A percentile compares a stretch with the other conserved stretches of the same genome.
These are phyloP conservation scores for Actias luna DNA, from an alignment of 2,888 invertebrate species.

Conservation along the genomic window DNA sequence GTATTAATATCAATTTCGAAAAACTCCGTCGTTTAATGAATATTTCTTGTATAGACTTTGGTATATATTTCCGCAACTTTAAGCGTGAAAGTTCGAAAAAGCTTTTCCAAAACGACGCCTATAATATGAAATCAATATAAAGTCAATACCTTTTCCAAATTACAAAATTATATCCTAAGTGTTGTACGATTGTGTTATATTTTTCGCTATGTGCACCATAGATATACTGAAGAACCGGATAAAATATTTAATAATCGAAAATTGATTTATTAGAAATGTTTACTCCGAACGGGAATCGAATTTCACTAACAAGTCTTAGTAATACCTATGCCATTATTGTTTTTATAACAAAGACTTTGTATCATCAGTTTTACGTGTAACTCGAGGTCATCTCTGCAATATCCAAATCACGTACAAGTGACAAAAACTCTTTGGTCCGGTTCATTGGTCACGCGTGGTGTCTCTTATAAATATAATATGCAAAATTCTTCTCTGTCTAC, in stretches of 20 bases:
- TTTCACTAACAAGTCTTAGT: not conserved
- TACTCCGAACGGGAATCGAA: not conserved
- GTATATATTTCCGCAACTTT: too few relatives aligned
- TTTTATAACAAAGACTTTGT: not conserved
- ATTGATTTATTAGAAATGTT: not conserved
- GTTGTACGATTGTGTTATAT: too few relatives aligned
- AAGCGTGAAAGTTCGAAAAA: too few relatives aligned
- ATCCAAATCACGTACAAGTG: slow-evolving; percentile 28
- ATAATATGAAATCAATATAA: too few relatives aligned
- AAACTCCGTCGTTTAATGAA: too few relatives aligned
- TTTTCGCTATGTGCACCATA: too few relatives aligned
- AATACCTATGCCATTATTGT: not conserved
- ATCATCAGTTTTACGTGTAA: slow-evolving; percentile 1
- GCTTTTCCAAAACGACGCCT: too few relatives aligned
- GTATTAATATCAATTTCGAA: too few relatives aligned
- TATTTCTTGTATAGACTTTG: too few relatives aligned
- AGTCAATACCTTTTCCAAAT: too few relatives aligned
- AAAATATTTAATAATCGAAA: not conserved
- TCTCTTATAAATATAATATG: slow-evolving; percentile 47
- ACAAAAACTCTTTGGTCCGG: slow-evolving; percentile 40
- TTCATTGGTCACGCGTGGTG: slow-evolving; percentile 49
- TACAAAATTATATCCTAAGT: too few relatives aligned
- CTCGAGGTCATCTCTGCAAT: slow-evolving; percentile 10
- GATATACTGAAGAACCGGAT: not conserved
- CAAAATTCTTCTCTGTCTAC: slow-evolving; percentile 32